Conservation (phyloP, 2,888 invertebrate genomes). For the Exephanes ischioxanthus region DNA sequence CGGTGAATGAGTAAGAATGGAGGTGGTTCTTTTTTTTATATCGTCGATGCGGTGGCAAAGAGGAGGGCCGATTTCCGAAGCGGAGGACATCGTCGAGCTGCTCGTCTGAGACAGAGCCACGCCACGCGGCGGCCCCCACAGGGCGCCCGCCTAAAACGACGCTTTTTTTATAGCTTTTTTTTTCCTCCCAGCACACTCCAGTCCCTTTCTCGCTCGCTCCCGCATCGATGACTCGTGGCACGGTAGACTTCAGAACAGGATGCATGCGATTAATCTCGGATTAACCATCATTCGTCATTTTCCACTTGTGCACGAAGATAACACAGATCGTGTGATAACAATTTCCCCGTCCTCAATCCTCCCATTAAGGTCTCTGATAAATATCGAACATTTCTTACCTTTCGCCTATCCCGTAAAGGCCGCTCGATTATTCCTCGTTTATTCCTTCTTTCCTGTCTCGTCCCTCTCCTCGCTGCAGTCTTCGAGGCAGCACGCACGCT, state of each 20-base stretch:
- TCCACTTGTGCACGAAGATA: background rate
- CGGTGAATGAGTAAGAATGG: slow-evolving; percentile 22
- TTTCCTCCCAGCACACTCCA: background rate
- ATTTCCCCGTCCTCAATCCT: background rate
- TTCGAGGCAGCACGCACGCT: slow-evolving; percentile 9
- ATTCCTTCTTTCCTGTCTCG: slow-evolving; percentile 31
- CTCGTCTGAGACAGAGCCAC: slow-evolving; percentile 51
- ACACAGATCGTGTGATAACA: background rate
- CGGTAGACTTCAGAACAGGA: slow-evolving; percentile 12
- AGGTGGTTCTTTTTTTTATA: slow-evolving; percentile 41
- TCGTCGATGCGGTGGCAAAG: slow-evolving; percentile 61
- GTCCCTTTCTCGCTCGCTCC: slow-evolving; percentile 30
- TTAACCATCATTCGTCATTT: background rate
- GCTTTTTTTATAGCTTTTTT: slow-evolving; percentile 54
- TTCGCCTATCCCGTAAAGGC: slow-evolving; percentile 10
- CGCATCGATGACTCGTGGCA: slow-evolving; percentile 58
- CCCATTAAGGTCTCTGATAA: background rate
- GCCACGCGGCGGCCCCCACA: slow-evolving; percentile 69
- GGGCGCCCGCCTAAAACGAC: slow-evolving; percentile 64
- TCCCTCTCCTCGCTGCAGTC: background rate
- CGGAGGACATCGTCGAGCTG: slow-evolving; percentile 55
- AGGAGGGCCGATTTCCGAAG: slow-evolving; percentile 70
- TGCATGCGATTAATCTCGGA: slow-evolving; percentile 14
- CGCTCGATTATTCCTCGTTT: slow-evolving; percentile 35
- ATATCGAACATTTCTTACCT: slow-evolving; percentile 2